These are phyloP conservation scores for Hystrix cristata DNA, from an alignment of 2,113 vertebrate genomes.

Conservation along the genomic window DNA sequence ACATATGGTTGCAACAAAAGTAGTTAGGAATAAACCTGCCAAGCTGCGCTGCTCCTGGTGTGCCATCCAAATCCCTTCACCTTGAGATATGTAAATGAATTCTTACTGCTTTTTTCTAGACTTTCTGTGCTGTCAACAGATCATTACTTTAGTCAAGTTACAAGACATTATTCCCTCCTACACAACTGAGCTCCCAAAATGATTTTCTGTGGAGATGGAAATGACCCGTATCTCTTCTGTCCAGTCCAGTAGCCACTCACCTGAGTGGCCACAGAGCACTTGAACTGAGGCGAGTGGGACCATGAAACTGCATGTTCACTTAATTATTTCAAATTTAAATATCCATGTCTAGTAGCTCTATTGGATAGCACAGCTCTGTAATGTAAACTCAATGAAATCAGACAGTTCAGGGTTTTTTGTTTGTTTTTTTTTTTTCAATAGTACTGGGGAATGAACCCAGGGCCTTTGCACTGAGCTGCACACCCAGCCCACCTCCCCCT, in stretches of 20 bases:
- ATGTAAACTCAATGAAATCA: neutral
- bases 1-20: neutral
- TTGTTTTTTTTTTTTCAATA: neutral
- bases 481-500: neutral
- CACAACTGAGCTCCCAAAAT: neutral
- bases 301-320: neutral
- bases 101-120: neutral
- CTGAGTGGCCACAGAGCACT: too few relatives aligned
- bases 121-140: neutral
- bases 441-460: neutral
- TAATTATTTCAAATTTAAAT: neutral
- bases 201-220: neutral
- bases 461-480: neutral
- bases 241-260: neutral
- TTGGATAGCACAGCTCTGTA: neutral
- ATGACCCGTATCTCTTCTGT: neutral
- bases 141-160: conserved; percentile 20
- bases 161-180: neutral
- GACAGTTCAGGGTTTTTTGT: neutral
- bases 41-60: neutral
- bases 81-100: neutral
- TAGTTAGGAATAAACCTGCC: neutral
- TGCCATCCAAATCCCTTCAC: neutral
- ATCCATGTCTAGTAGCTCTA: neutral
- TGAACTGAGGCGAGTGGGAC: neutral